Percentiles rank a stretch among this genome's conserved stretches.
Evolutionary conservation across 2,113 vertebrate genomes (phyloP).

Genomic region (Typhlomys cinereus): DNA sequence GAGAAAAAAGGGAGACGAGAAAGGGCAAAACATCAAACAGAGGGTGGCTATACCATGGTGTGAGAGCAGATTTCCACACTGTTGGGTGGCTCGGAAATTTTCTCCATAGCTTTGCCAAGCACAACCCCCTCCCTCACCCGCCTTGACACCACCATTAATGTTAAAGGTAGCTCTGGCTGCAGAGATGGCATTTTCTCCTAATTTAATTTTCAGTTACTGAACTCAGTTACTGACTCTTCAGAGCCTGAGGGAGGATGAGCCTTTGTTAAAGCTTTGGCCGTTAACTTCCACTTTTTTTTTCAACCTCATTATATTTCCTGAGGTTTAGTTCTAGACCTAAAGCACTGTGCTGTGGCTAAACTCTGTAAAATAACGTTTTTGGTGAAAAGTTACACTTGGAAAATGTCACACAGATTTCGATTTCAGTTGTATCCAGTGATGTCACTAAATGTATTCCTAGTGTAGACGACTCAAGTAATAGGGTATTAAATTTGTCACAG

Average conservation of each 20-base stretch:
- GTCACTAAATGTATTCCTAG: slow-evolving; percentile 55
- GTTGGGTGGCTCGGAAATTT: slow-evolving; percentile 19
- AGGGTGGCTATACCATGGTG: neutral
- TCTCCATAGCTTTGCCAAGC: neutral
- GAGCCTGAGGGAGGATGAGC: slow-evolving; percentile 73
- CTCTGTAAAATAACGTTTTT: slow-evolving; percentile 60
- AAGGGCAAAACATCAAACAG: neutral
- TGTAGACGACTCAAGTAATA: slow-evolving; percentile 39
- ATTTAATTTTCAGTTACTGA: slow-evolving; percentile 79
- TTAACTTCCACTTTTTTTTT: slow-evolving; percentile 74
- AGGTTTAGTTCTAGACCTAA: slow-evolving; percentile 56
- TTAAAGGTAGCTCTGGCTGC: slow-evolving; percentile 66
- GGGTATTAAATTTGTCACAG: slow-evolving; percentile 58
- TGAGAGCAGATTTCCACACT: neutral
- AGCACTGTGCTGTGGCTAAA: slow-evolving; percentile 25
- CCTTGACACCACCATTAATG: slow-evolving; percentile 31
- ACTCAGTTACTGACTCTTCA: slow-evolving; percentile 76
- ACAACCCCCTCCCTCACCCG: neutral
- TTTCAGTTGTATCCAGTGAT: slow-evolving; percentile 42
- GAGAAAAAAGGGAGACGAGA: neutral
- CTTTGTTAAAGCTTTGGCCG: slow-evolving; percentile 67
- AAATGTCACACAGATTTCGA: slow-evolving; percentile 62
- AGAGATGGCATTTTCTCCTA: slow-evolving; percentile 75
- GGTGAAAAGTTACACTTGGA: slow-evolving; percentile 51
- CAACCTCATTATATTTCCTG: slow-evolving; percentile 72